Evolutionary conservation across 2,797 vertebrate genomes (phyloP).

Genomic region (Cephalopachus bancanus): DNA sequence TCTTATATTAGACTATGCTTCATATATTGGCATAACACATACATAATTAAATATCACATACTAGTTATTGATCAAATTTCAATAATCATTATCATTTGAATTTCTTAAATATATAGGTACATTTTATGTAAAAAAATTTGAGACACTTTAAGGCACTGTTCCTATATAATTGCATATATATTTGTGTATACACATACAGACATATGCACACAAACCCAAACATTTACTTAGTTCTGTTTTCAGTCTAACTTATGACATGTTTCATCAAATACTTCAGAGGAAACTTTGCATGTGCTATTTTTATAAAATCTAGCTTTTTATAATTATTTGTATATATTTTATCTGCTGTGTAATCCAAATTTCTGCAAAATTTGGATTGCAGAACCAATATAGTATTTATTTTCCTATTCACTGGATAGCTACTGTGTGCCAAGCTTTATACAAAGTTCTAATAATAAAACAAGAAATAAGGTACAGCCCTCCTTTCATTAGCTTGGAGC

Average conservation of each 20-base stretch:
- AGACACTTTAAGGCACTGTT: not conserved
- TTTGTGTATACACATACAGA: not conserved
- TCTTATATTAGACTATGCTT: not conserved
- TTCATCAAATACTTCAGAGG: not conserved
- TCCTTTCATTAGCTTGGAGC: not conserved
- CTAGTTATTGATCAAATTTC: conserved; percentile 23
- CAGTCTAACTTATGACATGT: not conserved
- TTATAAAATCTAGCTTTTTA: not conserved
- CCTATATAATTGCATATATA: not conserved
- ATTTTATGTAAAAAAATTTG: not conserved
- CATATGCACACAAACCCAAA: not conserved
- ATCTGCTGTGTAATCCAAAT: not conserved
- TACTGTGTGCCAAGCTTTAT: not conserved
- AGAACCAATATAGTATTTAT: not conserved
- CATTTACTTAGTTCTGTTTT: not conserved
- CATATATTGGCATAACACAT: not conserved
- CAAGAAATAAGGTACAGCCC: not conserved
- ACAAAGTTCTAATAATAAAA: not conserved
- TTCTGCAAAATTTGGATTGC: not conserved
- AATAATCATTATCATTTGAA: not conserved
- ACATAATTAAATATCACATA: not conserved
- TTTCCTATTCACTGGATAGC: not conserved
- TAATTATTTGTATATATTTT: conserved; percentile 11
- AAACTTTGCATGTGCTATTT: not conserved
- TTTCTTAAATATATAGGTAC: not conserved